phyloP scores from a whole-genome alignment of 2,888 invertebrate species.

The Pseudoips prasinana region DNA sequence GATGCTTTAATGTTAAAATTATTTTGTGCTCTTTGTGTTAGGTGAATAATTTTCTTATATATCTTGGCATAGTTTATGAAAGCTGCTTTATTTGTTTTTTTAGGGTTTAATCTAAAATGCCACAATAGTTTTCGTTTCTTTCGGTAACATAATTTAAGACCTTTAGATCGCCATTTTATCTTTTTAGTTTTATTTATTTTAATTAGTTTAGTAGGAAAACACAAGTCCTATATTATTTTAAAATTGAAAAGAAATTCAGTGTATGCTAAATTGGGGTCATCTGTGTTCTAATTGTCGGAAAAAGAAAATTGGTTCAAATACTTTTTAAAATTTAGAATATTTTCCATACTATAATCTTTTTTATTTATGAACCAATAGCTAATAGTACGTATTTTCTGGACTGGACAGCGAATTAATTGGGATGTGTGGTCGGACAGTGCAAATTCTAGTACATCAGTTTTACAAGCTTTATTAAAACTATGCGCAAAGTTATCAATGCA shows the following conservation, averaged over 20 bases:
- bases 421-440: slow-evolving; percentile 3
- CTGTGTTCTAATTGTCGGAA: neutral
- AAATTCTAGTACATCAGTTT: neutral
- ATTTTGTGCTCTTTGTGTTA: too few relatives aligned
- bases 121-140: slow-evolving; percentile 1
- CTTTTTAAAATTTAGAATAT: neutral
- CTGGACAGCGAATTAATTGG: neutral
- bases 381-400: neutral
- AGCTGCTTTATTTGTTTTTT: too few relatives aligned
- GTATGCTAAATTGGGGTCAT: neutral
- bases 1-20: too few relatives aligned
- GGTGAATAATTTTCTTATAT: too few relatives aligned
- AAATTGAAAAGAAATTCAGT: neutral
- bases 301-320: neutral
- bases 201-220: slow-evolving; percentile 1
- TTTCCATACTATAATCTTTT: slow-evolving; percentile 1
- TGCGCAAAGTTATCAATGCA: too few relatives aligned
- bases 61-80: too few relatives aligned
- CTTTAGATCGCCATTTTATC: slow-evolving; percentile 2
- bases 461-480: neutral
- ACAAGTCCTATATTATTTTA: neutral
- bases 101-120: too few relatives aligned
- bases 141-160: slow-evolving; percentile 1
- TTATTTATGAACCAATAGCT: neutral
- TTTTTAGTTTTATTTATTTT: neutral